Percentiles rank a stretch among this genome's conserved stretches.
Conservation (phyloP, 2,888 invertebrate species). For the Lymantria dispar region DNA sequence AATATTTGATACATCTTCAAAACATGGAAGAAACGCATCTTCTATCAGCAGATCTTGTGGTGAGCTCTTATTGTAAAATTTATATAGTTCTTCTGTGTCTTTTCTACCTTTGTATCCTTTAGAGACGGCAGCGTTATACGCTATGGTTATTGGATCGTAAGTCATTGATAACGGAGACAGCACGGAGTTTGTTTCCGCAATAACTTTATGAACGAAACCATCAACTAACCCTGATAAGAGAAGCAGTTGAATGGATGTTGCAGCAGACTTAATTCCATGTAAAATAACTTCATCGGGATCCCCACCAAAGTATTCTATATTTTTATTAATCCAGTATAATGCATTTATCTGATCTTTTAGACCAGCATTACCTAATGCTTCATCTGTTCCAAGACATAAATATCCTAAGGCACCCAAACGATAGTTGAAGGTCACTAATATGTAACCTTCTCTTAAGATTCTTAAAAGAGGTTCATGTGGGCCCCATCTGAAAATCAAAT, state of each 20-base stretch:
- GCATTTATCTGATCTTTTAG: conserved; percentile 71
- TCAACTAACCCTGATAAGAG: conserved; percentile 52
- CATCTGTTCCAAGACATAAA: conserved; percentile 55
- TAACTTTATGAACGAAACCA: conserved; percentile 58
- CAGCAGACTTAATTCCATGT: conserved; percentile 66
- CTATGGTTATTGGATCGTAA: conserved; percentile 48
- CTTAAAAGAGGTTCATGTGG: conserved; percentile 46
- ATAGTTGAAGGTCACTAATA: conserved; percentile 68
- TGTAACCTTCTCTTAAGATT: conserved; percentile 48
- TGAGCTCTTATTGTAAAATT: conserved; percentile 45
- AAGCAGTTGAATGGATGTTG: conserved; percentile 57
- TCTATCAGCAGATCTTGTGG: conserved; percentile 32
- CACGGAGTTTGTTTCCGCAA: conserved; percentile 66
- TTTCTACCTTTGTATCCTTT: conserved; percentile 61
- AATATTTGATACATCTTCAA: conserved; percentile 39
- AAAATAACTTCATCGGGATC: conserved; percentile 59
- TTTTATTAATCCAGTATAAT: conserved; percentile 67
- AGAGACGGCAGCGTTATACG: conserved; percentile 59
- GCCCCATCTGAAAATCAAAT: conserved; percentile 54
- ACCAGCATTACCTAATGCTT: conserved; percentile 66
- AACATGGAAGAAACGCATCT: conserved; percentile 52
- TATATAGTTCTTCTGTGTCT: conserved; percentile 35
- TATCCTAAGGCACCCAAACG: conserved; percentile 71
- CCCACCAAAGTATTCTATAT: conserved; percentile 67
- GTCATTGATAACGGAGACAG: conserved; percentile 55